phyloP scores from a whole-genome alignment of 35 echinoderm and acorn worm genomes.

The Nesometra sesokonis region DNA sequence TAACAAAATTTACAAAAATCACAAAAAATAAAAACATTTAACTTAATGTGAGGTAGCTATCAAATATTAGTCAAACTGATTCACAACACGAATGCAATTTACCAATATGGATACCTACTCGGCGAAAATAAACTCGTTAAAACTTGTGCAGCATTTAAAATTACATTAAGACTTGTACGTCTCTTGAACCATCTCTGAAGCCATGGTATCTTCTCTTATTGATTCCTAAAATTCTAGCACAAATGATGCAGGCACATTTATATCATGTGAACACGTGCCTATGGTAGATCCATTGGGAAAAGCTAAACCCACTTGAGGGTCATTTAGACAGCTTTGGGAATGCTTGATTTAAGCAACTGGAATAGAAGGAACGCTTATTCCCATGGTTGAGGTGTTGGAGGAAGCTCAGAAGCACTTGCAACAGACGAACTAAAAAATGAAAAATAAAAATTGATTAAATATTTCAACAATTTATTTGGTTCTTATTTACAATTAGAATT shows the following conservation, averaged over 20 bases:
- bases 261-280: too few species aligned
- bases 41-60: background rate
- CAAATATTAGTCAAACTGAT: background rate
- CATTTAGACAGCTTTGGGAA: background rate
- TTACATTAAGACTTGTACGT: background rate
- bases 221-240: background rate
- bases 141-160: background rate
- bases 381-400: conserved; percentile 96
- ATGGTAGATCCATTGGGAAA: too few species aligned
- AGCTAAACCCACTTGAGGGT: background rate
- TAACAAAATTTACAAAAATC: background rate
- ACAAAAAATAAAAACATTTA: background rate
- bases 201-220: background rate
- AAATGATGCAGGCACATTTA: background rate
- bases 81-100: background rate
- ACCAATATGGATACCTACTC: background rate
- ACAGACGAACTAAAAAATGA: conserved; percentile 78
- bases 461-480: background rate
- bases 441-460: background rate
- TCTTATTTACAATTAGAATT: too few species aligned
- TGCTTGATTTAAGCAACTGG: background rate
- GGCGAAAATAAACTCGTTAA: background rate
- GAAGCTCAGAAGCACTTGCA: conserved; percentile 94
- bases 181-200: background rate
- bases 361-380: conserved; percentile 39